A percentile compares a stretch with the other conserved stretches of the same genome.
These are phyloP conservation scores for Aythya baeri DNA, from an alignment of 2,113 vertebrate species.

Conservation along the genomic window DNA sequence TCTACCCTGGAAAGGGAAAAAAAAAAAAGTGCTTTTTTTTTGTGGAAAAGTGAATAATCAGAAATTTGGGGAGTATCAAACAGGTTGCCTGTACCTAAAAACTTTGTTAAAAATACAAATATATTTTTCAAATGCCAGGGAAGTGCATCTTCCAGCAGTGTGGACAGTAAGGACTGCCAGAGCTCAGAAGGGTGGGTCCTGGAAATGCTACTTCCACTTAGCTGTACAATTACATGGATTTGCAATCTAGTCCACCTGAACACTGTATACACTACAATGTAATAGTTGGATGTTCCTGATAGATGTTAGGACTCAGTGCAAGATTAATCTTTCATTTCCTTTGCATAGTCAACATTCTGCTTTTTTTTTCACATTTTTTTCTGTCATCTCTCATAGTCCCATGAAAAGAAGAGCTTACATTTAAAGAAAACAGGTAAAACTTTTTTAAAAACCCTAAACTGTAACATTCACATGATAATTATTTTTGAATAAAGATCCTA, in stretches of 20 bases:
- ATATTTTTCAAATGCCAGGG: constrained; percentile 1
- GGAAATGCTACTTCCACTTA: constrained; percentile 23
- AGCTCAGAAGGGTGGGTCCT: constrained; percentile 32
- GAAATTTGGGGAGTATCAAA: constrained; percentile 1
- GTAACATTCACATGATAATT: background rate
- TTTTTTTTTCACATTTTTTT: background rate
- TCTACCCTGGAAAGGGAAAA: background rate
- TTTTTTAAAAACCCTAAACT: background rate
- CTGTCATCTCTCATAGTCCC: rapidly evolving
- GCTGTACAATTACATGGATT: background rate
- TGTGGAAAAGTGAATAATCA: constrained; percentile 18
- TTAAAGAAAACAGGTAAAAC: background rate
- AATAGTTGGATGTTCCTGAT: background rate
- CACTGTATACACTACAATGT: background rate
- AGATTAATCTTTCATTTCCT: background rate
- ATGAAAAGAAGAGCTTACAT: background rate
- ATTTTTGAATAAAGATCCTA: constrained; percentile 4
- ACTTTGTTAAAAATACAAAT: constrained; percentile 4
- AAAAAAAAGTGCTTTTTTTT: background rate
- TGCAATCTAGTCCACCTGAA: background rate
- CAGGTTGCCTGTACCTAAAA: background rate
- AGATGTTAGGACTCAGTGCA: background rate
- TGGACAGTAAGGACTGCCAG: background rate
- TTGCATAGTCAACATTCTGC: background rate
- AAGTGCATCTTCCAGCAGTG: constrained; percentile 36